Percentiles rank a stretch among this genome's conserved stretches.
Evolutionary conservation across 2,113 vertebrate species (phyloP).

Genomic region (Syrmaticus mikado): DNA sequence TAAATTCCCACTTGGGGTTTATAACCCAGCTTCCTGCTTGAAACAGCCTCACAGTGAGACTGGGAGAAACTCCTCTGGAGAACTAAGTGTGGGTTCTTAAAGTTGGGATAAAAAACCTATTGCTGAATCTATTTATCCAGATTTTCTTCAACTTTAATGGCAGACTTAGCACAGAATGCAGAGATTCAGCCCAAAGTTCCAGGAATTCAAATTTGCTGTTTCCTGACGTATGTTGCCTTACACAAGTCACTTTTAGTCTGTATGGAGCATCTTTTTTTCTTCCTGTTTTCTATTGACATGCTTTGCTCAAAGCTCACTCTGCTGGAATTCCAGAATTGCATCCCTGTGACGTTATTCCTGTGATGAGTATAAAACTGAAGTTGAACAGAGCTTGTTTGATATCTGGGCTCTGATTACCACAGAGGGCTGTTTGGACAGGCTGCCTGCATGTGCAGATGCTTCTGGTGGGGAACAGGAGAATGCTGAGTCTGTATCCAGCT

Average conservation of each 20-base stretch:
- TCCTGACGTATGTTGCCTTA: background rate
- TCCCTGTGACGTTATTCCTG: background rate
- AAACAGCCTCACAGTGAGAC: background rate
- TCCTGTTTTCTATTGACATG: background rate
- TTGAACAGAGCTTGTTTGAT: background rate
- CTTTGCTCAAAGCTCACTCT: background rate
- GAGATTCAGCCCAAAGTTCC: background rate
- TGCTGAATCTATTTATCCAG: background rate
- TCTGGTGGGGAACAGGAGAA: background rate
- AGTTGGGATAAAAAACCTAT: background rate
- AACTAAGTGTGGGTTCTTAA: background rate
- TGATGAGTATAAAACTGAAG: background rate
- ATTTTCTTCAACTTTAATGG: background rate
- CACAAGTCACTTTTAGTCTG: background rate
- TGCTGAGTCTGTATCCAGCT: rapidly evolving
- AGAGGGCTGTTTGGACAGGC: background rate
- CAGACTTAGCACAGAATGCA: background rate
- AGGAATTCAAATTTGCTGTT: background rate
- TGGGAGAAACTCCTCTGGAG: background rate
- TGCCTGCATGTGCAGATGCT: background rate
- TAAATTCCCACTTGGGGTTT: background rate
- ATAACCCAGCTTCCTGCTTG: background rate
- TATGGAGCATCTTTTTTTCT: background rate
- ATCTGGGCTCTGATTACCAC: background rate
- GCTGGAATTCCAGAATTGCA: background rate